phyloP scores from a whole-genome alignment of 2,888 invertebrate species.

The Epicampocera succincta region DNA sequence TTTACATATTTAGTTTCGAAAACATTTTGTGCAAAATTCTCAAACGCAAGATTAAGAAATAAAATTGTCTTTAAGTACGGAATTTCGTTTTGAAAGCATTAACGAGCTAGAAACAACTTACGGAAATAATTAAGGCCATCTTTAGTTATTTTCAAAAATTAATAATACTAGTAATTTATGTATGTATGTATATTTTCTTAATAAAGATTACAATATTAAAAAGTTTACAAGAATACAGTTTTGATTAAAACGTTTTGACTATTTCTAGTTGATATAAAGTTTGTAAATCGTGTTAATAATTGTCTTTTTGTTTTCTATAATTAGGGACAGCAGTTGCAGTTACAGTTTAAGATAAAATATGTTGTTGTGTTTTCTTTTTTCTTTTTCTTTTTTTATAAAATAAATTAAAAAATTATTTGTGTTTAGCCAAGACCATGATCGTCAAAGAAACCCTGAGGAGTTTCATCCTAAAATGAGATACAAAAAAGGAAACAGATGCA shows the following conservation, averaged over 20 bases:
- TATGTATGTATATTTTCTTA: constrained; percentile 21
- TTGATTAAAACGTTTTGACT: constrained; percentile 39
- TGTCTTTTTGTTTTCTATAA: constrained; percentile 55
- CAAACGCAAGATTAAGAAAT: constrained; percentile 6
- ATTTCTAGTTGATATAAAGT: constrained; percentile 41
- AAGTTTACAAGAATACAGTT: constrained; percentile 45
- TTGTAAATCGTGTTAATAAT: constrained; percentile 39
- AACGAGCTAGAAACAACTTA: constrained; percentile 49
- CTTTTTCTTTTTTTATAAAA: constrained; percentile 23
- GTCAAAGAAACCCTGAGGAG: constrained; percentile 99
- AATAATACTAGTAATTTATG: constrained; percentile 60
- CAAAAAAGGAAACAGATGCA: constrained; percentile 62
- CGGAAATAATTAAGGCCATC: constrained; percentile 62
- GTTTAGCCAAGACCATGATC: constrained; percentile 97
- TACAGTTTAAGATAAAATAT: constrained; percentile 34
- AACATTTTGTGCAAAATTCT: constrained; percentile 38
- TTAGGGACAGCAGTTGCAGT: constrained; percentile 66
- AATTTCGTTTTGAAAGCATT: no score
- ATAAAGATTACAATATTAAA: constrained; percentile 38
- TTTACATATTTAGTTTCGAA: neutral
- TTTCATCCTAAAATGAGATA: constrained; percentile 96
- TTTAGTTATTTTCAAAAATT: constrained; percentile 16
- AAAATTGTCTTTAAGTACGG: no score
- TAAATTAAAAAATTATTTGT: neutral
- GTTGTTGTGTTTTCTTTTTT: no score